phyloP scores from a whole-genome alignment of 2,797 vertebrate genomes.

The Amphiprion clarkii region DNA sequence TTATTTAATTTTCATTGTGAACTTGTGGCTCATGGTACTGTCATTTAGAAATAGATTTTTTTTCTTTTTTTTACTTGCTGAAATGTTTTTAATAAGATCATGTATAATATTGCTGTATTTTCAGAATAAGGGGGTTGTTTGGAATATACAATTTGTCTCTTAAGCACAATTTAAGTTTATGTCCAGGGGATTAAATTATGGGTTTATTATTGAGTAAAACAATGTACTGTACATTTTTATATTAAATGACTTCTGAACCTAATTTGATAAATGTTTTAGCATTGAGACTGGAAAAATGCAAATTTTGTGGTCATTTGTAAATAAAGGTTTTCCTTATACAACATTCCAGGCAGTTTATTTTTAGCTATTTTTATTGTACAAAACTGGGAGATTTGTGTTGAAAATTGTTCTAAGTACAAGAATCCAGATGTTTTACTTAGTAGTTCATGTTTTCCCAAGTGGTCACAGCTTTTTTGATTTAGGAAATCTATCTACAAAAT shows the following conservation, averaged over 20 bases:
- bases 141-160: slow-evolving; percentile 83
- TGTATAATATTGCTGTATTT: slow-evolving; percentile 89
- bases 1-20: slow-evolving; percentile 90
- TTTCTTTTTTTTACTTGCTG: slow-evolving; percentile 76
- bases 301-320: slow-evolving; percentile 87
- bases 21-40: slow-evolving; percentile 88
- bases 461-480: slow-evolving; percentile 19
- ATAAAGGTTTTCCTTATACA: slow-evolving; percentile 87
- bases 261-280: slow-evolving; percentile 88
- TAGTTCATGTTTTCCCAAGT: neutral
- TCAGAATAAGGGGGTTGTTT: slow-evolving; percentile 84
- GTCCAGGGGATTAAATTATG: slow-evolving; percentile 89
- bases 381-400: neutral
- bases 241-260: slow-evolving; percentile 85
- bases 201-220: slow-evolving; percentile 82
- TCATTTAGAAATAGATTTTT: slow-evolving; percentile 80
- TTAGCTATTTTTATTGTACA: neutral
- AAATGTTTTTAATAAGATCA: slow-evolving; percentile 82
- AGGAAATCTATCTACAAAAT: slow-evolving; percentile 22
- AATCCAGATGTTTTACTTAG: neutral
- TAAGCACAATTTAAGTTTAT: slow-evolving; percentile 89
- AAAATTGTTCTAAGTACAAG: slow-evolving; percentile 30
- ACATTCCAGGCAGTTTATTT: slow-evolving; percentile 9
- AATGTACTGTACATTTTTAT: slow-evolving; percentile 89
- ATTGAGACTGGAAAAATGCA: slow-evolving; percentile 86